Percentiles rank a stretch among this genome's conserved stretches.
These are phyloP conservation scores for Nymphalis c-album DNA, from an alignment of 2,888 invertebrate species.

Conservation along the genomic window DNA sequence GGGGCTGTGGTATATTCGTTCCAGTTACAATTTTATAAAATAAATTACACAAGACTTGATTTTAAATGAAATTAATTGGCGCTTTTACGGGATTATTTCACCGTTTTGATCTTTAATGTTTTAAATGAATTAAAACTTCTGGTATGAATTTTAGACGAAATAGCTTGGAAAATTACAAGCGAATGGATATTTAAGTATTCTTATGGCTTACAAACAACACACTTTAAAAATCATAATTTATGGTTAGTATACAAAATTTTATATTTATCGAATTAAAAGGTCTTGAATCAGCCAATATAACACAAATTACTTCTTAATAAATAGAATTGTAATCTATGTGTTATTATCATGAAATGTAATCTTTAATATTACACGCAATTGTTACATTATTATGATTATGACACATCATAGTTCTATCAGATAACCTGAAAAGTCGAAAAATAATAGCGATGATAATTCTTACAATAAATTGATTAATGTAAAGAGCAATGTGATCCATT, in stretches of 20 bases:
- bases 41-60: conserved; percentile 5
- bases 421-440: no score
- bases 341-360: no score
- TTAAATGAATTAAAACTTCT: conserved; percentile 6
- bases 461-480: no score
- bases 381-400: no score
- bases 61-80: conserved; percentile 5
- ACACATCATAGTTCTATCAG: no score
- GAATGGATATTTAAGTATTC: not conserved
- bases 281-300: not conserved
- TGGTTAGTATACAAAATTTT: no score
- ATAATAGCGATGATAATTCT: no score
- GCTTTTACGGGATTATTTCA: conserved; percentile 10
- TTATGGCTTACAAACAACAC: not conserved
- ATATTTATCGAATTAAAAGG: not conserved
- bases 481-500: no score
- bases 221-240: not conserved
- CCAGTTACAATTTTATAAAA: conserved; percentile 11
- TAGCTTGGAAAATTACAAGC: not conserved
- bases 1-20: not conserved
- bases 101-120: conserved; percentile 12
- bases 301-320: no score
- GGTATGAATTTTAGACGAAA: not conserved
- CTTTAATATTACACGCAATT: no score
- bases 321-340: no score